These are phyloP conservation scores for Bradypodion pumilum DNA, from an alignment of 2,797 vertebrate genomes.

Conservation along the genomic window DNA sequence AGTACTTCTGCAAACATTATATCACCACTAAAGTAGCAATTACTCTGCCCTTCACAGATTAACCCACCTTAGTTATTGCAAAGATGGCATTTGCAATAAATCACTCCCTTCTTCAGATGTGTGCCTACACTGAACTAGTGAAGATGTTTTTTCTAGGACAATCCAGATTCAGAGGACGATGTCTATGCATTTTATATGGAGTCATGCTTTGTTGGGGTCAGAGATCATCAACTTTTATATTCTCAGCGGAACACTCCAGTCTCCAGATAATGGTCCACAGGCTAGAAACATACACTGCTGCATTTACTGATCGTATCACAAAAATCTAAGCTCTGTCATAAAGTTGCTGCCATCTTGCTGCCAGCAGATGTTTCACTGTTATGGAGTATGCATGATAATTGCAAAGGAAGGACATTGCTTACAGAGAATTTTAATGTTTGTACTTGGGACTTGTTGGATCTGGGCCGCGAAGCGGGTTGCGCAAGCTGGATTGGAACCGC, in stretches of 20 bases:
- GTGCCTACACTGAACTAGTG: background rate
- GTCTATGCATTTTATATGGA: background rate
- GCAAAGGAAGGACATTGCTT: background rate
- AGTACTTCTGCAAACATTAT: slow-evolving; percentile 37
- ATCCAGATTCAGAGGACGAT: background rate
- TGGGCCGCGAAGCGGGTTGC: too few species aligned
- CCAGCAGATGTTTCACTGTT: background rate
- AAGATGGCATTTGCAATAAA: slow-evolving; percentile 8
- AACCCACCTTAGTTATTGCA: slow-evolving; percentile 41
- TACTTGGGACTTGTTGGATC: too few species aligned
- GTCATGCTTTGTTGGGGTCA: background rate
- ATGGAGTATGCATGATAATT: background rate
- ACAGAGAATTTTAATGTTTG: background rate
- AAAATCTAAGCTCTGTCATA: background rate
- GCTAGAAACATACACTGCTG: background rate
- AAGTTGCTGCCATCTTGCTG: background rate
- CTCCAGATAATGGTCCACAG: background rate
- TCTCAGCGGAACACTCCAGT: background rate
- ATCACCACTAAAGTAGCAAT: slow-evolving; percentile 40
- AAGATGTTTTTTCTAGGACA: background rate
- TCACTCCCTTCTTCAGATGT: background rate
- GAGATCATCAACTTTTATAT: background rate
- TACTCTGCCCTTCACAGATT: slow-evolving; percentile 37
- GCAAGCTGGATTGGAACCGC: too few species aligned
- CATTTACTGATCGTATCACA: background rate